Evolutionary conservation across 2,888 invertebrate genomes (phyloP).

Genomic region (Xestoiulus laeticollis): DNA sequence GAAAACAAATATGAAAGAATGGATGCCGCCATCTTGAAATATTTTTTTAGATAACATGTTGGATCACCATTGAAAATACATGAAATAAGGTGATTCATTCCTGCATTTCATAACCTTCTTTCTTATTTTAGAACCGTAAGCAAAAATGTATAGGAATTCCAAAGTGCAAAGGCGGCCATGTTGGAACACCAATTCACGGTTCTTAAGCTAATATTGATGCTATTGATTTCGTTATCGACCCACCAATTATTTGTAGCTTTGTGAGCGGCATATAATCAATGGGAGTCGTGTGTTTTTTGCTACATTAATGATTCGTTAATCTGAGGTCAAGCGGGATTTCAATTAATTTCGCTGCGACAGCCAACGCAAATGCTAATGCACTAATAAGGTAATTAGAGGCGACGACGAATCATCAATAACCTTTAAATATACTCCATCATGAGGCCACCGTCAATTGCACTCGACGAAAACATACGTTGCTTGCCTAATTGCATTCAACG

Average conservation of each 20-base stretch:
- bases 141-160: no score
- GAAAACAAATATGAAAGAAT: no score
- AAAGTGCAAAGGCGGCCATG: not conserved
- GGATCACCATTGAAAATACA: no score
- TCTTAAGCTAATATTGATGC: not conserved
- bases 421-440: slow-evolving; percentile 7
- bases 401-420: slow-evolving; percentile 34
- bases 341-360: slow-evolving; percentile 16
- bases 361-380: slow-evolving; percentile 1
- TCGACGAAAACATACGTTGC: slow-evolving; percentile 17
- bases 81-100: no score
- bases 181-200: not conserved
- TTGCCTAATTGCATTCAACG: not conserved
- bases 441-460: slow-evolving; percentile 2
- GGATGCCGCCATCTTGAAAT: no score
- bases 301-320: slow-evolving; percentile 32
- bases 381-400: slow-evolving; percentile 32
- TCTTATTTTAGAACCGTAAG: no score
- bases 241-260: not conserved
- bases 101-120: no score
- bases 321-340: slow-evolving; percentile 43
- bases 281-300: not conserved
- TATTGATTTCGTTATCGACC: not conserved
- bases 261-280: slow-evolving; percentile 16
- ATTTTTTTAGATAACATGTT: no score